Base-by-base conservation (phyloP, 2,113 vertebrate species). In the Silurus meridionalis region DNA sequence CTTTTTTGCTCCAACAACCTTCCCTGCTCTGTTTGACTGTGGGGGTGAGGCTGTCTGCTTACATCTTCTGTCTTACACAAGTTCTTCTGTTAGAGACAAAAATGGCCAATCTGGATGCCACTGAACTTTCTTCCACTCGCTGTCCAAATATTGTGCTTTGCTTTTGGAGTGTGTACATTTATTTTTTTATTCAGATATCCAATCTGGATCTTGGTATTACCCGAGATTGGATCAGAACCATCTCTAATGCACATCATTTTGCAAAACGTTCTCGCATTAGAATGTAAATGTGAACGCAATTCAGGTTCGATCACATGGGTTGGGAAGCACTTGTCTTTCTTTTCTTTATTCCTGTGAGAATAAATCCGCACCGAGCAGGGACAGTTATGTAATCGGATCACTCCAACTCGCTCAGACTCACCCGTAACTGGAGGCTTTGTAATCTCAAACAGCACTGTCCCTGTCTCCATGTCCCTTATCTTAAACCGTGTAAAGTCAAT, bases 401-500 rank as follows among this genome's bases (percentile, higher is more conserved):
- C 55, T 80, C 5, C 6, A 8, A 74, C 37, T 53, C 66, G 66
- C 50, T 79, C 46, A 69, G 25, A 77, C 88, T 92, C 83, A 95
- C 97, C 97, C 82, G 96, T 94, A 8, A 95, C 93, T 6, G 97
- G 97, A 74, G 98, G 98, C 83, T 99, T 99, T 92, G 97, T 99
- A 94, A 99, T 99, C 94, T 99, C 98, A 93, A 99, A 99, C 88
- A 99, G 95, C 67, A 99, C 97, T 0, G 97, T 98, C 89, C 95
- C 96, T 0, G 98, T 97, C 90, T 99, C 98, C 97, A 99, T 97
- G 93, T 99, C 98, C 83, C 98, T 95, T 92, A 99, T 99, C 95
- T 99, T 99, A 92, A 99, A 99, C 90, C 98, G 94, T 86, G 98
- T 96, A 92, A 99, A 99, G 92, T 99, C 98, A 11, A 99, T 99